Evolutionary conservation across 2,797 vertebrate species (phyloP).

Genomic region (Margarornis squamiger): DNA sequence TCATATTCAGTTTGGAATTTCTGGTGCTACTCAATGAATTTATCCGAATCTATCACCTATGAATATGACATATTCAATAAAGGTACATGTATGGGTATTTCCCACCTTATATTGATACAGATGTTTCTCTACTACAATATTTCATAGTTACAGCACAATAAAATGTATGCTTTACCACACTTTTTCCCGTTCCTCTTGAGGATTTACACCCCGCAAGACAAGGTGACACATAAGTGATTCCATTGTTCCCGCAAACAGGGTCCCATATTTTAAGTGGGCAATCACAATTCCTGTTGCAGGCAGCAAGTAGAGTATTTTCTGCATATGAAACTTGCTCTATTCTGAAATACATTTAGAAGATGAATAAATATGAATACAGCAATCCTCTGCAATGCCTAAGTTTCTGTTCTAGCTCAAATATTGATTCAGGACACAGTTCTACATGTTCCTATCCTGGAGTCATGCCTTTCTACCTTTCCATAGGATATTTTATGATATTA

Average conservation of each 20-base stretch:
- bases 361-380: not conserved
- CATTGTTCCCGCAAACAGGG: slow-evolving; percentile 87
- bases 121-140: not conserved
- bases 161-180: slow-evolving; percentile 74
- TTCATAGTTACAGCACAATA: not conserved
- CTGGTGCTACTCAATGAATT: not conserved
- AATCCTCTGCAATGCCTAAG: not conserved
- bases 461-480: not conserved
- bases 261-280: slow-evolving; percentile 83
- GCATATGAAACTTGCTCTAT: slow-evolving; percentile 61
- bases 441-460: not conserved
- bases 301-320: slow-evolving; percentile 72
- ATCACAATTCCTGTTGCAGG: slow-evolving; percentile 85
- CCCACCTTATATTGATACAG: not conserved
- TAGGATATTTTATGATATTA: not conserved
- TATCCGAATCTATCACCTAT: not conserved
- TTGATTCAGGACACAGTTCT: not conserved
- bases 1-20: not conserved
- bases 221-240: slow-evolving; percentile 87
- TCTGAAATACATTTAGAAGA: slow-evolving; percentile 73
- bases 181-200: slow-evolving; percentile 81
- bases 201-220: slow-evolving; percentile 89
- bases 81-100: not conserved
- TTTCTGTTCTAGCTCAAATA: not conserved
- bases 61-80: not conserved